phyloP scores from a whole-genome alignment of 2,888 invertebrate genomes.

The Conistra vaccinii region DNA sequence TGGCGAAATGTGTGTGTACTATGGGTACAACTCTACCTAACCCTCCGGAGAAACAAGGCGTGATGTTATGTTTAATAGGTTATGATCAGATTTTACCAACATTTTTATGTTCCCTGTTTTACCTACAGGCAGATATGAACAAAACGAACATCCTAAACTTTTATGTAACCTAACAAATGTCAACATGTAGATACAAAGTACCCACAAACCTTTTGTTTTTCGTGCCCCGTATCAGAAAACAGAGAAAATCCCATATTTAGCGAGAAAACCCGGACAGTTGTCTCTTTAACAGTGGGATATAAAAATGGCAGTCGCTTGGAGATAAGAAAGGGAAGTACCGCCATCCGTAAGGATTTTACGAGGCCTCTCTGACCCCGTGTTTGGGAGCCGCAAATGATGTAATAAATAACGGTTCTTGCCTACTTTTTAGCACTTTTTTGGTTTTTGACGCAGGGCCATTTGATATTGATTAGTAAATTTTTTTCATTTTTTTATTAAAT shows the following conservation, averaged over 20 bases:
- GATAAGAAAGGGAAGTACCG: constrained; percentile 48
- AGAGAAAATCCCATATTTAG: constrained; percentile 43
- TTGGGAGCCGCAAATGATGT: constrained; percentile 53
- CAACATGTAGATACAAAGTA: constrained; percentile 12
- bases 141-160: constrained; percentile 3
- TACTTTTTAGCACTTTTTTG: constrained; percentile 33
- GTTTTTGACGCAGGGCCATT: constrained; percentile 22
- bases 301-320: constrained; percentile 50
- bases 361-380: constrained; percentile 41
- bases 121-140: neutral
- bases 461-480: constrained; percentile 5
- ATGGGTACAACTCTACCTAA: too few relatives aligned
- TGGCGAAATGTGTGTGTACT: too few relatives aligned
- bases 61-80: too few relatives aligned
- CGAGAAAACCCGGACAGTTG: constrained; percentile 36
- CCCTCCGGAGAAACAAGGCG: too few relatives aligned
- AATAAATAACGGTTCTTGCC: constrained; percentile 54
- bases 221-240: constrained; percentile 33
- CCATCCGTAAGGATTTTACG: constrained; percentile 57
- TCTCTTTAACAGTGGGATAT: constrained; percentile 51
- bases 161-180: neutral
- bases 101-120: neutral
- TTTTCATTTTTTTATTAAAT: neutral
- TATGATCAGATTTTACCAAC: neutral
- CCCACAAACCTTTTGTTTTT: constrained; percentile 25